These are phyloP conservation scores for Mimachlamys varia DNA, from an alignment of 2,888 invertebrate species.

Conservation along the genomic window DNA sequence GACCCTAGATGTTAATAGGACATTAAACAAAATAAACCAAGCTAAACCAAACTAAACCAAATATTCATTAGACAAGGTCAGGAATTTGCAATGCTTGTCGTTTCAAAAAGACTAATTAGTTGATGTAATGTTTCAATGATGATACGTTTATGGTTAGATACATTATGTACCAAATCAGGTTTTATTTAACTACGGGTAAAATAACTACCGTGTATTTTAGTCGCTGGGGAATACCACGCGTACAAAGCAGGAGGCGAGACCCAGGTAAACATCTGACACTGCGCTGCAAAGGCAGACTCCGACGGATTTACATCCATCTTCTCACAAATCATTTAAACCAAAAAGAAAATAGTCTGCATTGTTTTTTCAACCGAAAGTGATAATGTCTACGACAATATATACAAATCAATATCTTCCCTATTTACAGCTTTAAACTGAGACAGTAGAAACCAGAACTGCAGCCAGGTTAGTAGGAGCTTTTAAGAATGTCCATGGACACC, in stretches of 20 bases:
- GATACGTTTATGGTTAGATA: no score
- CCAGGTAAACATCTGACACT: background rate
- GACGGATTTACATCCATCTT: background rate
- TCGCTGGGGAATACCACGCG: background rate
- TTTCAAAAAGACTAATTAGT: no score
- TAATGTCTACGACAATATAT: background rate
- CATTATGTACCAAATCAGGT: no score
- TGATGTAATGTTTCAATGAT: no score
- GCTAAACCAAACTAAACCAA: no score
- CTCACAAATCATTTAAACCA: background rate
- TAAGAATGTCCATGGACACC: background rate
- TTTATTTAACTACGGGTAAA: no score
- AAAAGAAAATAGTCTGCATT: background rate
- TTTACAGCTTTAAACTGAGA: background rate
- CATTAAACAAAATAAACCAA: no score
- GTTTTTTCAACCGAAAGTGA: background rate
- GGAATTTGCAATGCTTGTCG: no score
- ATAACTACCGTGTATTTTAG: no score
- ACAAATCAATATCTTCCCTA: constrained; percentile 9
- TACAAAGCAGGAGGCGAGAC: background rate
- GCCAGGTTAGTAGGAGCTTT: background rate
- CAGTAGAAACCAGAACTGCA: background rate
- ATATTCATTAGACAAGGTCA: no score
- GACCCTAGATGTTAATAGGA: no score
- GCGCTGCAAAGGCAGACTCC: background rate